phyloP scores from a whole-genome alignment of 2,113 vertebrate species.

The Sminthopsis crassicaudata region DNA sequence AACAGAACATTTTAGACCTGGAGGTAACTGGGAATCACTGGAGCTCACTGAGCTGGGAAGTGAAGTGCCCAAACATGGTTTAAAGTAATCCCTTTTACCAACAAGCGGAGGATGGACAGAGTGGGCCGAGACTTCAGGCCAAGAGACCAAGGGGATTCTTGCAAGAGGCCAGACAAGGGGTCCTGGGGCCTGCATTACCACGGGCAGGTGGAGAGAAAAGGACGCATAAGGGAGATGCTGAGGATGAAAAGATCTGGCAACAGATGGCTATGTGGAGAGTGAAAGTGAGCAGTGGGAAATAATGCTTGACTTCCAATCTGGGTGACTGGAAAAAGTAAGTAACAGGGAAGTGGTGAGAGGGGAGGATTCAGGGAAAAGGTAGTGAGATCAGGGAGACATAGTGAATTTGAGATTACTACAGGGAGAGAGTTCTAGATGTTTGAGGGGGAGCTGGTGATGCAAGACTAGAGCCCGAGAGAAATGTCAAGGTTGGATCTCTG shows the following conservation, averaged over 20 bases:
- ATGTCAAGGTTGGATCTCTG: neutral
- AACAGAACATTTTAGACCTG: neutral
- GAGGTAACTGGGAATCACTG: neutral
- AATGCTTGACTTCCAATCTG: neutral
- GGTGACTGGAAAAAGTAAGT: neutral
- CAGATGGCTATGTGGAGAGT: no score
- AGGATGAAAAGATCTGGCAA: neutral
- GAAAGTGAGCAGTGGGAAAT: neutral
- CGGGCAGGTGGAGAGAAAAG: neutral
- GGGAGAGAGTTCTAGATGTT: neutral
- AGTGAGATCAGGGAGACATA: neutral
- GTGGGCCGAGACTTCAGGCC: neutral
- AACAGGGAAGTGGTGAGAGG: neutral
- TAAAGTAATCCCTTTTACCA: neutral
- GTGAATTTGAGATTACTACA: neutral
- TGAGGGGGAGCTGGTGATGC: neutral
- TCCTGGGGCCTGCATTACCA: fast-evolving
- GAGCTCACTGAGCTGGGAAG: neutral
- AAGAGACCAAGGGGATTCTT: neutral
- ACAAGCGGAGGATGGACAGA: neutral
- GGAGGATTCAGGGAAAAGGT: neutral
- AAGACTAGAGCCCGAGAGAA: neutral
- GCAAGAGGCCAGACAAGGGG: neutral
- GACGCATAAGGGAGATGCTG: neutral
- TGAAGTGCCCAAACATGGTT: neutral